Evolutionary conservation across 2,888 invertebrate species (phyloP).

Genomic region (Tetragonula carbonaria): DNA sequence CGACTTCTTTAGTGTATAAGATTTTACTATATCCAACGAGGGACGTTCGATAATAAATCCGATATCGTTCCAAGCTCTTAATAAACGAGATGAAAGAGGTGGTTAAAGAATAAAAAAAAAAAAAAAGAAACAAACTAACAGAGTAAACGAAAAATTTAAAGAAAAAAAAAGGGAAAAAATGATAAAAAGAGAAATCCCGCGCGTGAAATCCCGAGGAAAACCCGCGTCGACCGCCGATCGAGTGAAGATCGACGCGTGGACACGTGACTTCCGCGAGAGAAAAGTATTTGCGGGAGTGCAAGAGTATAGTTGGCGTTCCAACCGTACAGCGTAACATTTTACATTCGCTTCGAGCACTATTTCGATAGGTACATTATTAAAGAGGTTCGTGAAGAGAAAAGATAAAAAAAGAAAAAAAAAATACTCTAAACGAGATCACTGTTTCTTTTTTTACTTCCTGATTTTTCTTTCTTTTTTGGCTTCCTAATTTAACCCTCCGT

Average conservation of each 20-base stretch:
- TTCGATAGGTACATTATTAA: slow-evolving; percentile 54
- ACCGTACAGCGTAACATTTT: slow-evolving; percentile 47
- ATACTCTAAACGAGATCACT: slow-evolving; percentile 13
- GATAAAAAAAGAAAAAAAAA: slow-evolving; percentile 8
- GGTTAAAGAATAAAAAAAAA: neutral
- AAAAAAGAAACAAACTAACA: neutral
- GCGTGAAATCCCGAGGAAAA: slow-evolving; percentile 11
- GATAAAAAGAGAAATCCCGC: slow-evolving; percentile 20
- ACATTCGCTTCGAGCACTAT: slow-evolving; percentile 58
- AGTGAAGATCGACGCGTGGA: neutral
- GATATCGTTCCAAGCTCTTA: slow-evolving; percentile 50
- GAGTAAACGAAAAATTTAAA: neutral
- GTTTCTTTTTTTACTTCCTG: neutral
- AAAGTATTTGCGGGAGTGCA: neutral
- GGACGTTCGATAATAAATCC: slow-evolving; percentile 57
- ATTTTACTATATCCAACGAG: slow-evolving; percentile 66
- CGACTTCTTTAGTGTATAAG: slow-evolving; percentile 67
- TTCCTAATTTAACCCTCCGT: neutral
- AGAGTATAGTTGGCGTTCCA: slow-evolving; percentile 37
- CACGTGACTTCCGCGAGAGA: slow-evolving; percentile 2
- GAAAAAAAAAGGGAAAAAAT: neutral
- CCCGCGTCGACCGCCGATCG: neutral
- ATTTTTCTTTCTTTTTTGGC: too few species aligned
- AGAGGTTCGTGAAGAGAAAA: slow-evolving; percentile 35
- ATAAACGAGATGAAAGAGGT: neutral